Evolutionary conservation across 2,888 invertebrate genomes (phyloP), one percentile per base, ranked within the genome.

Genomic region (Exocentrus adspersus): DNA sequence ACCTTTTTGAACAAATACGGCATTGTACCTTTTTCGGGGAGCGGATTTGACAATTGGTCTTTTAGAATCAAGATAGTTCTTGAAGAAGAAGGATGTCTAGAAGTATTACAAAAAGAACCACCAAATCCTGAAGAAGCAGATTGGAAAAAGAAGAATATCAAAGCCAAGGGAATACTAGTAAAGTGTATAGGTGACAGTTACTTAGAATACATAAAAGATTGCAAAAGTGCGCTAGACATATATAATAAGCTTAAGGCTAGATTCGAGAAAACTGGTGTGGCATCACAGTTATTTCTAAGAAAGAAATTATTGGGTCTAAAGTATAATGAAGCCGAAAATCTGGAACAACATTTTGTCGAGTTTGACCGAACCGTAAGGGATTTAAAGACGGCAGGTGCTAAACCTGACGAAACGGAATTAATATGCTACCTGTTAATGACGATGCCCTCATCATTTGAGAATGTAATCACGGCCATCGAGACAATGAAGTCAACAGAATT

Each of bases 231-330:
- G 12, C 73, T 54, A 61, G 16, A 68, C 48, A 75, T 76, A 72
- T 75, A 75, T 75, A 65, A 61, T 52, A 71, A 73, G 10, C 50
- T 75, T 17, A 65, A 70, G 67, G 37, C 30, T 1, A 67, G 67
- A 9, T 75, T 74, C 46, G 67, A 73, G 64, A 67, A 70, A 41
- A 74, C 71, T 64, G 71, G 73, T 5, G 52, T 75, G 20, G 71
- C 72, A 5, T 71, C 64, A 17, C 74, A 75, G 51, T 46, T 74
- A 7, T 71, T 65, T 46, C 54, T 74, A 30, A 53, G 73, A 50
- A 75, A 59, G 51, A 72, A 70, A 63, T 53, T 75, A 42, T 24
- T 75, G 14, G 67, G 69, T 12, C 69, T 74, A 71, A 72, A 71
- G 46, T 48, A 69, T 1, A 30, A 60, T 16, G 12, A 43, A 57